Evolutionary conservation across 2,888 invertebrate genomes (phyloP).

Genomic region (Lobophora halterata): DNA sequence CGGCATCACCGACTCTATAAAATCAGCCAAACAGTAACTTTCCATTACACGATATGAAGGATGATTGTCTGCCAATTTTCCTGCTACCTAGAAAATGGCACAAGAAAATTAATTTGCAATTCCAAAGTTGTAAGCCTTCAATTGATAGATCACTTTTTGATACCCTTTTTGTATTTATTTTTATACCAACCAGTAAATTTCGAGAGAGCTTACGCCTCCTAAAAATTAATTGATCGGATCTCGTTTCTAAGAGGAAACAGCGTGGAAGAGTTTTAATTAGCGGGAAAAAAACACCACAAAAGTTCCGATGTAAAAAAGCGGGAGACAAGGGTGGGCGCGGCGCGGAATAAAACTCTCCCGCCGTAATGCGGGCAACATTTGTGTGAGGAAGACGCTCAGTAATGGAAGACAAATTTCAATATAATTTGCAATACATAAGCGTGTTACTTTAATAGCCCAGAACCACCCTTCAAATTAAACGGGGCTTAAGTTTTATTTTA

Average conservation of each 20-base stretch:
- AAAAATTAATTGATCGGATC: slow-evolving; percentile 81
- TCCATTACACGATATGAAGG: slow-evolving; percentile 40
- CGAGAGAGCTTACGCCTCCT: slow-evolving; percentile 71
- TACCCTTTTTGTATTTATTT: slow-evolving; percentile 64
- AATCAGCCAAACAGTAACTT: slow-evolving; percentile 48
- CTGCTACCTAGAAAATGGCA: slow-evolving; percentile 40
- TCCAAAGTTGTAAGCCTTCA: slow-evolving; percentile 50
- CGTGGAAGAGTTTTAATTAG: slow-evolving; percentile 81
- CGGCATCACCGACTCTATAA: slow-evolving; percentile 43
- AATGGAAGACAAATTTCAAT: slow-evolving; percentile 82
- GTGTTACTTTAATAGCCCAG: slow-evolving; percentile 82
- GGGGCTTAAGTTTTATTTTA: slow-evolving; percentile 81
- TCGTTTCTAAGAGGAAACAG: slow-evolving; percentile 77
- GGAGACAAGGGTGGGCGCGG: slow-evolving; percentile 77
- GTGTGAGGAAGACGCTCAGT: slow-evolving; percentile 79
- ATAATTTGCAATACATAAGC: slow-evolving; percentile 82
- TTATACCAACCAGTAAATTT: slow-evolving; percentile 72
- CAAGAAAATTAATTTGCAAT: slow-evolving; percentile 37
- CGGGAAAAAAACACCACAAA: slow-evolving; percentile 77
- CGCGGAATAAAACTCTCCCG: slow-evolving; percentile 76
- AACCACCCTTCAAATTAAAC: slow-evolving; percentile 82
- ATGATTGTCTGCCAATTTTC: slow-evolving; percentile 44
- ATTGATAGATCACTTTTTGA: slow-evolving; percentile 71
- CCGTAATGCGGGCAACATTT: slow-evolving; percentile 80
- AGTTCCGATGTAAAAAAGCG: slow-evolving; percentile 76